Base-by-base conservation (phyloP, 2,888 invertebrate genomes). In the Drosophila koepferae region DNA sequence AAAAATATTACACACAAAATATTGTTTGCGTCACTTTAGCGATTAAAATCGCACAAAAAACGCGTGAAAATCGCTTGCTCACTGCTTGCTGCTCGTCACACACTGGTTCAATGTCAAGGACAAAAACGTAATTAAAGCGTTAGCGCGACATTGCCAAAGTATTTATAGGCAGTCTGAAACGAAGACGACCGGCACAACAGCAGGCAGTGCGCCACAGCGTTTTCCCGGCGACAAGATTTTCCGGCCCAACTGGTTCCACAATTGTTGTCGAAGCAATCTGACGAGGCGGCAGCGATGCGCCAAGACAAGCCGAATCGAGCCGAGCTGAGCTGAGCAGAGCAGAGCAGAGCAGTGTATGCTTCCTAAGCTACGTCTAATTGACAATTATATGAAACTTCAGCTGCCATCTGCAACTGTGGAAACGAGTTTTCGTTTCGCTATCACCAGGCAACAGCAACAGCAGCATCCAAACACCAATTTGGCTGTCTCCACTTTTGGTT, bases 101-200 rank as follows among this genome's bases (percentile, higher is more conserved):
- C 60, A 65, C 78, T 80, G 61, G 81, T 67, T 88, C 84, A 91
- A 89, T 91, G 92, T 92, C 92, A 92, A 92, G 92, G 92, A 92
- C 92, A 92, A 91, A 87, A 90, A 82, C 80, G 86, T 89, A 88
- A 92, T 92, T 92, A 92, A 91, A 90, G 86, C 84, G 80, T 83
- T 83, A 80, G 81, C 54, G 80, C 79, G 74, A 82, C 74, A 58
- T 91, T 91, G 64, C 91, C 91, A 74, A 85, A 80, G 65, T 83
- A 81, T 94, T 86, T 88, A 81, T 86, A 82, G 87, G 68, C 76
- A 77, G 63, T 55, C 61, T 64, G 68, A 76, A 78, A 72, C 81
- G 89, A 84, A 80, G 78, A 80, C 75, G 78, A 77, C 82, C 66
- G 71, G 72, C 82, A 69, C 51, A 28, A 34, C 40, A 51, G 12